These are phyloP conservation scores for Pimephales promelas DNA, from an alignment of 2,113 vertebrate species.

Conservation along the genomic window DNA sequence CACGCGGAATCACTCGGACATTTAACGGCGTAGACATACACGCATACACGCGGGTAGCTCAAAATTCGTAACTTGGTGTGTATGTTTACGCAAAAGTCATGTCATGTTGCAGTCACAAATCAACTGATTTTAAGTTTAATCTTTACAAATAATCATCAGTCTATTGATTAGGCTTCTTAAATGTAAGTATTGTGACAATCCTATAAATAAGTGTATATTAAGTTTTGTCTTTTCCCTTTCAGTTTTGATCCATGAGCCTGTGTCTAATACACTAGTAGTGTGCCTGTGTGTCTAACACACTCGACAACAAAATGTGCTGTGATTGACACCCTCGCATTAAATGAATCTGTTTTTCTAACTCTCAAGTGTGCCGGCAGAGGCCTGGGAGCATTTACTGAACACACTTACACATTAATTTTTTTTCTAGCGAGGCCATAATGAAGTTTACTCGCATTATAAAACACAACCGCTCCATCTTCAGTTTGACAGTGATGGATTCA, in stretches of 20 bases:
- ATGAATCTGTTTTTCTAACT: constrained; percentile 24
- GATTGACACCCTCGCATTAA: constrained; percentile 13
- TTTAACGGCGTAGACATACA: no score
- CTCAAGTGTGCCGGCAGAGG: neutral
- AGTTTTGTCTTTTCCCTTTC: neutral
- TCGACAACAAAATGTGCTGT: neutral
- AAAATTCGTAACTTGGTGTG: no score
- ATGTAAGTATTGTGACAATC: neutral
- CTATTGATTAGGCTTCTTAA: neutral
- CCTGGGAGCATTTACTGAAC: constrained; percentile 14
- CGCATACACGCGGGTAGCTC: no score
- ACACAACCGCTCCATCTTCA: constrained; percentile 29
- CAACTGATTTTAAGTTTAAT: no score
- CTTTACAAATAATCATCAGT: no score
- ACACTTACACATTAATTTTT: neutral
- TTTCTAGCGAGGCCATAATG: neutral
- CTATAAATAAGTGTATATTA: neutral
- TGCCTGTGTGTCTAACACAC: neutral
- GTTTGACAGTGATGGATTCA: constrained; percentile 61
- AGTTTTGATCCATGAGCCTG: neutral
- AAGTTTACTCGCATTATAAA: constrained; percentile 19
- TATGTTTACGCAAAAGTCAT: no score
- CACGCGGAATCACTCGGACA: no score
- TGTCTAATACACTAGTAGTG: neutral
- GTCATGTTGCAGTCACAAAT: no score